Evolutionary conservation across 1,140 invertebrate species (phyloP).

Genomic region (fruit fly (Drosophila melanogaster)): Release_6_plus_ISO1_MT NT_033777.3:16696001-16696500

Average conservation of each 20-base stretch:
- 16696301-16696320: slow-evolving; percentile 83
- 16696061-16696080: too few relatives aligned
- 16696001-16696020: too few relatives aligned
- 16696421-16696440: slow-evolving; percentile 8
- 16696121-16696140: too few relatives aligned
- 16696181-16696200: slow-evolving; percentile 23
- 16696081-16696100: too few relatives aligned
- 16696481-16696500: slow-evolving; percentile 47
- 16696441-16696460: slow-evolving; percentile 13
- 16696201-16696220: slow-evolving; percentile 13
- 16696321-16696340: slow-evolving; percentile 82
- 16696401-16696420: slow-evolving; percentile 11
- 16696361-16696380: slow-evolving; percentile 53
- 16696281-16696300: slow-evolving; percentile 82
- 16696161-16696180: background rate
- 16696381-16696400: slow-evolving; percentile 17
- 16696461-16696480: slow-evolving; percentile 48
- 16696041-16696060: background rate
- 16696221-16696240: slow-evolving; percentile 8
- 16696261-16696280: slow-evolving; percentile 82
- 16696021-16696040: background rate
- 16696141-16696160: too few relatives aligned
- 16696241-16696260: slow-evolving; percentile 63
- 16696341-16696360: slow-evolving; percentile 82
- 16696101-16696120: too few relatives aligned